A percentile compares a stretch with the other conserved stretches of the same genome.
Evolutionary conservation across 1,140 invertebrate genomes (phyloP).

Genomic region (Ips typographus): DNA sequence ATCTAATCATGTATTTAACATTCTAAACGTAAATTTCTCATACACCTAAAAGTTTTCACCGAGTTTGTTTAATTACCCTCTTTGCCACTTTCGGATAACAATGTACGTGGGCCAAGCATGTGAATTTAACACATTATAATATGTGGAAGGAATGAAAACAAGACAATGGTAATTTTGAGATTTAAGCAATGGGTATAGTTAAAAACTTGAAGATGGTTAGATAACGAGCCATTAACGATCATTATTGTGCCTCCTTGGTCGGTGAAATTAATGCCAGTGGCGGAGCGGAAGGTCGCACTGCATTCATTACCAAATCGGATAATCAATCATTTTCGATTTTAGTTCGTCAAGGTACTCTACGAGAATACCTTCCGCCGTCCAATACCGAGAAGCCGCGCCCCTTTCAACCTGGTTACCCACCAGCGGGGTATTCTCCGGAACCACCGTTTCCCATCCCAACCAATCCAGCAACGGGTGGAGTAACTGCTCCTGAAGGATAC

Average conservation of each 20-base stretch:
- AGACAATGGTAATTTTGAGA: conserved; percentile 16
- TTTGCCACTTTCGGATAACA: conserved; percentile 6
- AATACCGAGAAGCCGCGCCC: conserved; percentile 68
- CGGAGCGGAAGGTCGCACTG: neutral
- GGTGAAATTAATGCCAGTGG: neutral
- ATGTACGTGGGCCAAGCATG: conserved; percentile 2
- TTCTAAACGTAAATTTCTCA: no score
- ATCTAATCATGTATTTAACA: no score
- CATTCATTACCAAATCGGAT: no score
- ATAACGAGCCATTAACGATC: neutral
- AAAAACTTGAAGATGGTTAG: neutral
- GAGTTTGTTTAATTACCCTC: conserved; percentile 1
- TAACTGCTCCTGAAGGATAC: conserved; percentile 27
- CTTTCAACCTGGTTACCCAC: conserved; percentile 61
- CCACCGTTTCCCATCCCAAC: conserved; percentile 39
- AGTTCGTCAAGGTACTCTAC: conserved; percentile 62
- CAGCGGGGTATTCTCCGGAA: conserved; percentile 47
- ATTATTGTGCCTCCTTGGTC: neutral
- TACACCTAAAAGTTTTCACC: neutral
- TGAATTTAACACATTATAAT: conserved; percentile 11
- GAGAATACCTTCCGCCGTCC: conserved; percentile 61
- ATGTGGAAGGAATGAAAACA: neutral
- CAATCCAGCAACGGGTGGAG: conserved; percentile 34
- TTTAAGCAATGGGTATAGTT: neutral
- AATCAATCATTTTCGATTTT: conserved; percentile 41